These are phyloP conservation scores for Neogobius melanostomus DNA, from an alignment of 2,113 vertebrate species.

Conservation along the genomic window DNA sequence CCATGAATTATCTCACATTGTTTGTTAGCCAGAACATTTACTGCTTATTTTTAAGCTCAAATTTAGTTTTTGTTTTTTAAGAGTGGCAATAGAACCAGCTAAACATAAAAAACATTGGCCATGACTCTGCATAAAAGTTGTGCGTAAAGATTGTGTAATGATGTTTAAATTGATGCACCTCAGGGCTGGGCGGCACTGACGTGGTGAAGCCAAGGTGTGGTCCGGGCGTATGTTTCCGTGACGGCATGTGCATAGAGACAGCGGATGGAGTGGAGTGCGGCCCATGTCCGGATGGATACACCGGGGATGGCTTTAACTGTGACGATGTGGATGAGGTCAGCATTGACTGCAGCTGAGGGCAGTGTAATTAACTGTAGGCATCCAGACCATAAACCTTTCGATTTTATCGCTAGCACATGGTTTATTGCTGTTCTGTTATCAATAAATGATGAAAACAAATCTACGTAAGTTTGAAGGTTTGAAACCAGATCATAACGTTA, in stretches of 20 bases:
- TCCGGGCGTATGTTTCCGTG: constrained; percentile 88
- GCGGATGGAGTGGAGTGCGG: constrained; percentile 87
- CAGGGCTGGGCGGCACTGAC: constrained; percentile 74
- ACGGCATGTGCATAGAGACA: constrained; percentile 84
- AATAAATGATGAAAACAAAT: not conserved
- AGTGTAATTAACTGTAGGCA: not conserved
- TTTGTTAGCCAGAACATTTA: no score
- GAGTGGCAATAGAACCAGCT: no score
- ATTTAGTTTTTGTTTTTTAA: no score
- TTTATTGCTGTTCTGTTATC: not conserved
- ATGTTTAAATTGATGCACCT: not conserved
- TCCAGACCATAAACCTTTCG: constrained; percentile 4
- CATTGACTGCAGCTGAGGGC: constrained; percentile 11
- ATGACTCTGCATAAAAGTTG: not conserved
- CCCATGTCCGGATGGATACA: constrained; percentile 91
- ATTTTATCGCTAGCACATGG: not conserved
- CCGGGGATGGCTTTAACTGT: constrained; percentile 91
- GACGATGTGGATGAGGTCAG: constrained; percentile 92
- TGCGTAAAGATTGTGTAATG: not conserved
- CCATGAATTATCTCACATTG: no score
- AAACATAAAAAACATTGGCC: no score
- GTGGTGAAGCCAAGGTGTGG: constrained; percentile 79
- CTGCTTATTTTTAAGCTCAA: no score
- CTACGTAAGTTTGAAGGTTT: not conserved
- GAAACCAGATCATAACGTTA: not conserved